Evolutionary conservation across 1,140 invertebrate species (phyloP).

Genomic region (Orchestia grillus): DNA sequence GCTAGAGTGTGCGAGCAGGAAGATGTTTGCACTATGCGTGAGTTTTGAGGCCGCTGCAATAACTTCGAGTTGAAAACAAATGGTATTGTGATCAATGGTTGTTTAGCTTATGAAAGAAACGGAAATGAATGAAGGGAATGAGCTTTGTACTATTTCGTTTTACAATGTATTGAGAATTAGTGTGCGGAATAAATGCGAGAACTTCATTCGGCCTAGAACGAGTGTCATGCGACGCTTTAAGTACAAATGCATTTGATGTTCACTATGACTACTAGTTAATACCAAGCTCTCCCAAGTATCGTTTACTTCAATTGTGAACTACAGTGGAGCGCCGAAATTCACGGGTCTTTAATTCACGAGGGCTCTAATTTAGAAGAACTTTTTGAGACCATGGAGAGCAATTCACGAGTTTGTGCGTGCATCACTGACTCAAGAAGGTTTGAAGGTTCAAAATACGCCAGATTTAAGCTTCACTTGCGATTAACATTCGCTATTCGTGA

Average conservation of each 20-base stretch:
- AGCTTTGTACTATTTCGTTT: neutral
- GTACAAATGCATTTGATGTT: neutral
- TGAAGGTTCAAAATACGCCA: too few relatives aligned
- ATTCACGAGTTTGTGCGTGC: too few relatives aligned
- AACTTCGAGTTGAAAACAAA: neutral
- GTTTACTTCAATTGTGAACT: too few relatives aligned
- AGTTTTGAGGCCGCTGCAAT: neutral
- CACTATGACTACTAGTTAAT: neutral
- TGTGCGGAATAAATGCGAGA: neutral
- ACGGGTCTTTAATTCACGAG: too few relatives aligned
- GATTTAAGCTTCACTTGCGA: too few relatives aligned
- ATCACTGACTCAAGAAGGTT: too few relatives aligned
- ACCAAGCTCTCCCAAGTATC: neutral
- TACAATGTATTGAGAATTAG: neutral
- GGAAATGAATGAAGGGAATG: neutral
- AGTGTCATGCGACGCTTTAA: neutral
- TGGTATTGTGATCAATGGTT: neutral
- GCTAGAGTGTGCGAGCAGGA: neutral
- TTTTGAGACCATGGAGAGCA: too few relatives aligned
- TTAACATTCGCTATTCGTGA: too few relatives aligned
- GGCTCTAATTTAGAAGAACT: too few relatives aligned
- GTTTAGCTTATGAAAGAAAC: neutral
- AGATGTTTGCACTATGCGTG: neutral
- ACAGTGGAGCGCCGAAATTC: too few relatives aligned
- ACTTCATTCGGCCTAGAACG: neutral